A percentile compares a stretch with the other conserved stretches of the same genome.
Conservation (phyloP, 2,888 invertebrate genomes). For the Opisthograptis luteolata region DNA sequence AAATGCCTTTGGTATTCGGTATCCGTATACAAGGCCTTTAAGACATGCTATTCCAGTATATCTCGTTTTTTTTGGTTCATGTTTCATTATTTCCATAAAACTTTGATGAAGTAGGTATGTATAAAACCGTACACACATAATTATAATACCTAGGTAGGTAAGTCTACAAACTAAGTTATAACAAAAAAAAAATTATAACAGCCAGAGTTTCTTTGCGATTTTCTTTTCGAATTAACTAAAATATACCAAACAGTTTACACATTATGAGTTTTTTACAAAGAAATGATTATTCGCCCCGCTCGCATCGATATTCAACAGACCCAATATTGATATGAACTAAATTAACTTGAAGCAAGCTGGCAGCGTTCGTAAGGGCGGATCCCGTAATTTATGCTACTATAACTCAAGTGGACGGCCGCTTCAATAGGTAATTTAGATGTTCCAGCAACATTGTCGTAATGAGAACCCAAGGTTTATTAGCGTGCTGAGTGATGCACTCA, state of each 20-base stretch:
- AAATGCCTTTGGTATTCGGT: conserved; percentile 34
- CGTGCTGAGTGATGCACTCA: conserved; percentile 51
- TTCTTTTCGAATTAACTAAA: too few relatives aligned
- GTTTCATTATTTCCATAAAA: not conserved
- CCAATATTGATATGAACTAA: conserved; percentile 28
- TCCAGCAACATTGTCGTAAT: conserved; percentile 80
- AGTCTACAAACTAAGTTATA: too few relatives aligned
- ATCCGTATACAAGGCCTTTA: conserved; percentile 24
- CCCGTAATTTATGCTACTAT: conserved; percentile 80
- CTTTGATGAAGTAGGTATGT: too few relatives aligned
- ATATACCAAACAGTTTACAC: too few relatives aligned
- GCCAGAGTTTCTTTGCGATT: too few relatives aligned
- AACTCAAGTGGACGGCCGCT: conserved; percentile 75
- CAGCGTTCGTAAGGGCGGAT: conserved; percentile 58
- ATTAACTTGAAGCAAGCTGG: conserved; percentile 29
- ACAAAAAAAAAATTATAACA: too few relatives aligned
- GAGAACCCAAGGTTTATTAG: conserved; percentile 67
- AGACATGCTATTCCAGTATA: conserved; percentile 27
- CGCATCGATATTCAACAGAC: conserved; percentile 34
- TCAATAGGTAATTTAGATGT: conserved; percentile 82
- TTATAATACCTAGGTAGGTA: too few relatives aligned
- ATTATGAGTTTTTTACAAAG: too few relatives aligned
- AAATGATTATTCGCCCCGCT: too few relatives aligned
- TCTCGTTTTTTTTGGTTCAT: conserved; percentile 6
- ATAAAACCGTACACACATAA: too few relatives aligned